These are phyloP conservation scores for Dryobota labecula DNA, from an alignment of 2,888 invertebrate genomes.

Conservation along the genomic window DNA sequence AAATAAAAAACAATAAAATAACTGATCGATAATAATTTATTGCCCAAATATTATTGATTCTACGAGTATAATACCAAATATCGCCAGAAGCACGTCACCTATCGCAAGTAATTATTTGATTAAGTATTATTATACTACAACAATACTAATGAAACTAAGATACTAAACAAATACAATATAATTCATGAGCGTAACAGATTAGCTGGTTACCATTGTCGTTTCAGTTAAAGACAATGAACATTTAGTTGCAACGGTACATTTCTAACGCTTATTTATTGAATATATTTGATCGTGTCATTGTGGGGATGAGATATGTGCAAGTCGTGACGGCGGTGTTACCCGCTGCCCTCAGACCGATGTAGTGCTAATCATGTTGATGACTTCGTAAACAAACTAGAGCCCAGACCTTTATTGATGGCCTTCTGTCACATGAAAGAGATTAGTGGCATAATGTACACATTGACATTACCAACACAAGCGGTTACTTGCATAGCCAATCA, in stretches of 20 bases:
- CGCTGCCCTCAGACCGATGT: constrained; percentile 36
- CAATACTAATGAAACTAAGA: constrained; percentile 42
- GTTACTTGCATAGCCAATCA: constrained; percentile 30
- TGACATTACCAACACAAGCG: constrained; percentile 57
- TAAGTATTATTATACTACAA: constrained; percentile 32
- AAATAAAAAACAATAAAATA: constrained; percentile 19
- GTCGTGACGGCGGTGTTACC: constrained; percentile 69
- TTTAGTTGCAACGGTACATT: constrained; percentile 47
- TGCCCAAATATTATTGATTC: constrained; percentile 5
- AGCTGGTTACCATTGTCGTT: constrained; percentile 17
- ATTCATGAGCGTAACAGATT: constrained; percentile 46
- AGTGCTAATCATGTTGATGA: constrained; percentile 58
- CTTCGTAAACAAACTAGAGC: constrained; percentile 61
- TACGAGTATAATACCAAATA: not conserved
- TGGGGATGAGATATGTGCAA: constrained; percentile 39
- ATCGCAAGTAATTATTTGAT: constrained; percentile 30
- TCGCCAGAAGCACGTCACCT: constrained; percentile 11
- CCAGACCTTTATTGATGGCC: constrained; percentile 62
- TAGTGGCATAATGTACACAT: constrained; percentile 64
- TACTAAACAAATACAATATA: constrained; percentile 18
- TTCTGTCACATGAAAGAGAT: constrained; percentile 71
- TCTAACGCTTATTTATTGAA: constrained; percentile 36
- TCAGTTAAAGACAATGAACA: constrained; percentile 32
- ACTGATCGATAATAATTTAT: constrained; percentile 14
- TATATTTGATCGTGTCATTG: constrained; percentile 45